A percentile compares a stretch with the other conserved stretches of the same genome.
These are phyloP conservation scores for Carterocephalus palaemon DNA, from an alignment of 2,888 invertebrate species.

Conservation along the genomic window DNA sequence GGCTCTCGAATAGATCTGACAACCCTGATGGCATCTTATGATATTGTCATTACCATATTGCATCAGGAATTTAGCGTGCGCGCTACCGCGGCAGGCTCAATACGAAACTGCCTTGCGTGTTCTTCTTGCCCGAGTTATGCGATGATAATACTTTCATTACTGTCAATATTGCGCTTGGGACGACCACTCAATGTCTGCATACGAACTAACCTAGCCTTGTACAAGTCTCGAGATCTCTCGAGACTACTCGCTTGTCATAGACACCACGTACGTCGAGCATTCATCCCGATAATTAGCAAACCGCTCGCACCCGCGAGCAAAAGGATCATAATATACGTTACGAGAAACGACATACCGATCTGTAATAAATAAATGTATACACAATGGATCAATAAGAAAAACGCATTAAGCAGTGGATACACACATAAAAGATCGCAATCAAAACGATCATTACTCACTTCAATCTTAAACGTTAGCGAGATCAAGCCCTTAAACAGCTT, in stretches of 20 bases:
- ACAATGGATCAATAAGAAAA: conserved; percentile 26
- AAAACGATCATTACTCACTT: conserved; percentile 23
- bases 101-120: conserved; percentile 19
- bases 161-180: conserved; percentile 20
- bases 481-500: conserved; percentile 23
- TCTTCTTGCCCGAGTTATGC: conserved; percentile 18
- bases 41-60: conserved; percentile 26
- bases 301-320: conserved; percentile 10
- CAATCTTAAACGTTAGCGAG: conserved; percentile 20
- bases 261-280: conserved; percentile 20
- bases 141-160: conserved; percentile 26
- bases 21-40: conserved; percentile 20
- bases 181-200: conserved; percentile 22
- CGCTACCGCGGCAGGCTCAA: conserved; percentile 14
- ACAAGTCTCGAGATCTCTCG: conserved; percentile 10
- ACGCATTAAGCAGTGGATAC: conserved; percentile 25
- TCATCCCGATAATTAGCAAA: conserved; percentile 24
- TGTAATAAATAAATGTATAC: conserved; percentile 20
- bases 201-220: conserved; percentile 10
- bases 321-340: conserved; percentile 13
- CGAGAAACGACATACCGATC: conserved; percentile 14
- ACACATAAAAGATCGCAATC: conserved; percentile 25
- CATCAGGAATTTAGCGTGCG: conserved; percentile 21
- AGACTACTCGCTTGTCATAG: conserved; percentile 10
- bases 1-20: conserved; percentile 16